These are phyloP conservation scores for Heliconius cydno DNA, from an alignment of 2,888 invertebrate genomes.

Conservation along the genomic window DNA sequence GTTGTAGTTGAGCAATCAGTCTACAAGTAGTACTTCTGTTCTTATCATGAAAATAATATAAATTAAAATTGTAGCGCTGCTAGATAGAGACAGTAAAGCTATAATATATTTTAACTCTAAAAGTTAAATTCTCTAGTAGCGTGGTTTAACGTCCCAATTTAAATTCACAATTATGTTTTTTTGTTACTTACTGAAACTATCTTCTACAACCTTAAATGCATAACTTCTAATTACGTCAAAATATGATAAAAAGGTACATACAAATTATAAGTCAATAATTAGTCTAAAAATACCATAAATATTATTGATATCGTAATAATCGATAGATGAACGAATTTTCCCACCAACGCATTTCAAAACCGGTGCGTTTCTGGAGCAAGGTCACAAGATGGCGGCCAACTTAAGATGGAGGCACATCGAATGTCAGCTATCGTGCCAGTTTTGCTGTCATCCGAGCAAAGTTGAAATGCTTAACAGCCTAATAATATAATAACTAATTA, in stretches of 20 bases:
- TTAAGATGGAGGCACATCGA: constrained; percentile 65
- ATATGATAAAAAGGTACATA: not conserved
- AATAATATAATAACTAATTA: not conserved
- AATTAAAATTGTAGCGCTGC: not conserved
- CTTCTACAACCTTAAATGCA: too few species aligned
- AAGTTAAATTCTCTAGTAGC: not conserved
- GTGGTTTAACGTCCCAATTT: rapidly evolving
- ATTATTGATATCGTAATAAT: constrained; percentile 54
- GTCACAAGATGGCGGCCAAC: constrained; percentile 74
- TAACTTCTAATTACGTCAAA: not conserved
- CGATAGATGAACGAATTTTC: constrained; percentile 72
- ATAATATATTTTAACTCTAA: not conserved
- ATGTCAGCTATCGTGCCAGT: constrained; percentile 76
- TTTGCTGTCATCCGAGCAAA: constrained; percentile 55
- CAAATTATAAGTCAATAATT: not conserved
- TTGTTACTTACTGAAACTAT: too few species aligned
- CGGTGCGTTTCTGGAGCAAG: constrained; percentile 77
- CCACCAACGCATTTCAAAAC: constrained; percentile 72
- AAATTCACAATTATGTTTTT: too few species aligned
- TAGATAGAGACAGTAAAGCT: not conserved
- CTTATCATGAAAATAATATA: not conserved
- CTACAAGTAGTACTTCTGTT: not conserved
- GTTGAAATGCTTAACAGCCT: not conserved
- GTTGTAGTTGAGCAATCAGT: constrained; percentile 8
- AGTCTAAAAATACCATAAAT: constrained; percentile 27